Base-by-base conservation (phyloP, 2,888 invertebrate genomes). In the Ophioninae sp. region DNA sequence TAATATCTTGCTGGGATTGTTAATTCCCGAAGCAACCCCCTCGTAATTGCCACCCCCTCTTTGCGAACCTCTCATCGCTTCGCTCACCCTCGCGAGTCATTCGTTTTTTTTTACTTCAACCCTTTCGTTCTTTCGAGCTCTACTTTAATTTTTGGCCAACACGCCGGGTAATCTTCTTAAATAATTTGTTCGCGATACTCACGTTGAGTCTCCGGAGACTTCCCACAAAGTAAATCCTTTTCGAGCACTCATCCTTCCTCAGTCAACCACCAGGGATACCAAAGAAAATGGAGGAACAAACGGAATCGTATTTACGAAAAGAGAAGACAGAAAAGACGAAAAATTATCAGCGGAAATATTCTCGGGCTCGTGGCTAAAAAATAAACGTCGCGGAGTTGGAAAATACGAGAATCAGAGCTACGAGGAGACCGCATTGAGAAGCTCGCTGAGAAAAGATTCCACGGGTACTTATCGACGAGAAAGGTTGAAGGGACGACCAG, bases 131-230 rank as follows among this genome's bases (percentile, higher is more conserved):
- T 37, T 44, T 51, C 73, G 58, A 61, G n/a, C 51, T 68, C 77
- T 81, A 77, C 86, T 85, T 87, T 84, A 86, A 87, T 87, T 88
- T 89, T 82, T 69, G 61, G 51, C 85, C 86, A 85, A 80, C 83
- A 68, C 83, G 68, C n/a, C 23, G 58, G 84, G 79, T 88, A 88
- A 89, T 88, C 89, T 86, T 85, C 88, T 89, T 88, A 88, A 86
- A 88, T 83, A 87, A 88, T 88, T 87, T 87, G 86, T 85, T 77
- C 82, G 10, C 39, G 67, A 74, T 83, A 80, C 80, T 73, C 68
- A 69, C 76, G 41, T 17, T 13, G n/a, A 22, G 10, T 39, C 37
- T 64, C 30, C 37, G 17, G 59, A 58, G 71, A 61, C 61, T 23
- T 30, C 44, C 23, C 7, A 51, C 30, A 41, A 72, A 72, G 20